These are phyloP conservation scores for Cyphomyrmex costatus DNA, from an alignment of 1,140 invertebrate genomes.

Conservation along the genomic window DNA sequence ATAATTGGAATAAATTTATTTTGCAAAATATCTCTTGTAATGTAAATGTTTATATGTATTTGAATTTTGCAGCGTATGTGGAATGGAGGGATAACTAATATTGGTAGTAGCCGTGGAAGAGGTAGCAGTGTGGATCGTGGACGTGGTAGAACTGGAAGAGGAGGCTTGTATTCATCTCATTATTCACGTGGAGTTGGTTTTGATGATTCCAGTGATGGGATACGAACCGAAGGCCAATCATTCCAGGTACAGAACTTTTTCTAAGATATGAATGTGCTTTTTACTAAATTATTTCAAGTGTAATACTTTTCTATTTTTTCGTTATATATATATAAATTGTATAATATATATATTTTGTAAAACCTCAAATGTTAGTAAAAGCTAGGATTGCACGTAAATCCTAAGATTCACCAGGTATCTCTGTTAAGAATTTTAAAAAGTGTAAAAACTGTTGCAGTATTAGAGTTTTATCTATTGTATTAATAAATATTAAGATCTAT, in stretches of 20 bases:
- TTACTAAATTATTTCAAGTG: background rate
- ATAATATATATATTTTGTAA: background rate
- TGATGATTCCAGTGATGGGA: conserved; percentile 86
- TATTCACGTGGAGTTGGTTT: conserved; percentile 88
- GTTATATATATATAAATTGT: background rate
- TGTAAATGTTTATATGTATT: conserved; percentile 1
- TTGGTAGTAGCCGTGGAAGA: conserved; percentile 84
- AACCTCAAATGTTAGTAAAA: too few relatives aligned
- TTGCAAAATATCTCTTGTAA: conserved; percentile 1
- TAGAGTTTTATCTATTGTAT: too few relatives aligned
- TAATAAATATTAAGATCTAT: too few relatives aligned
- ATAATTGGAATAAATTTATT: background rate
- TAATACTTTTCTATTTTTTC: background rate
- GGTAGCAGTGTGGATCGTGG: conserved; percentile 89
- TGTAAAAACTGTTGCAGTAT: too few relatives aligned
- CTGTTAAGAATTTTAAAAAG: too few relatives aligned
- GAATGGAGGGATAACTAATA: conserved; percentile 83
- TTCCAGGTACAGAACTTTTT: conserved; percentile 79
- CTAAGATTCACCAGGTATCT: too few relatives aligned
- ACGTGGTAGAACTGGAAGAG: conserved; percentile 87
- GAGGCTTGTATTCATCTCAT: conserved; percentile 86
- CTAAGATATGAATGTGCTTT: background rate
- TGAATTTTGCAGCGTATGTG: conserved; percentile 81
- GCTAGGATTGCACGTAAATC: too few relatives aligned
- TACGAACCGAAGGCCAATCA: conserved; percentile 82